These are phyloP conservation scores for Acleris sparsana DNA, from an alignment of 2,888 invertebrate genomes.

Conservation along the genomic window DNA sequence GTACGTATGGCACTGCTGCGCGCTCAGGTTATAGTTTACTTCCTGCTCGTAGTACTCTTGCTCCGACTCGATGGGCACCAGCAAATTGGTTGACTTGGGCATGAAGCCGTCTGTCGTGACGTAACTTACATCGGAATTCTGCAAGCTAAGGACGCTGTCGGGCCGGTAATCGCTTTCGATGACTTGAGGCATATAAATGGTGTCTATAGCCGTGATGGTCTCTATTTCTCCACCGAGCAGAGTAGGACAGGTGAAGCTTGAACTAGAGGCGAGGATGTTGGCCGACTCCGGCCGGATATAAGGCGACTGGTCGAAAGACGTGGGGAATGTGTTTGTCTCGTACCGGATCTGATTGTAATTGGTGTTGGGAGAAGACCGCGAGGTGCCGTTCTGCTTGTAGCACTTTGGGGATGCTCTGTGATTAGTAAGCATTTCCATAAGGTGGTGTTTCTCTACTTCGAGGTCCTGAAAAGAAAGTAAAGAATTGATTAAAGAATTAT, in stretches of 20 bases:
- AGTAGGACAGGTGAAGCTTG: constrained; percentile 72
- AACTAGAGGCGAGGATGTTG: constrained; percentile 76
- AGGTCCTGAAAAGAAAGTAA: constrained; percentile 82
- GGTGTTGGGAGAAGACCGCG: constrained; percentile 69
- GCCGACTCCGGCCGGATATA: constrained; percentile 81
- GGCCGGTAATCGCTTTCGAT: constrained; percentile 72
- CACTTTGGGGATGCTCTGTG: constrained; percentile 87
- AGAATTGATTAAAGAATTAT: not conserved
- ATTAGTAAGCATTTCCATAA: constrained; percentile 90
- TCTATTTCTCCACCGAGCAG: constrained; percentile 72
- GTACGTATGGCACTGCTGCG: constrained; percentile 83
- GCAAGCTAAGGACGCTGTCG: constrained; percentile 75
- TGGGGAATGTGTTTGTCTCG: constrained; percentile 76
- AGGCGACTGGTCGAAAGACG: constrained; percentile 74
- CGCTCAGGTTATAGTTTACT: constrained; percentile 74
- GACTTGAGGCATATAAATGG: constrained; percentile 67
- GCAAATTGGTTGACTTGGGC: constrained; percentile 72
- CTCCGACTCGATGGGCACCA: constrained; percentile 82
- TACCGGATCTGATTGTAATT: constrained; percentile 75
- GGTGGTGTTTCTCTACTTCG: constrained; percentile 89
- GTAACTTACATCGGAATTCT: constrained; percentile 62
- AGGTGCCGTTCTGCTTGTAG: constrained; percentile 77
- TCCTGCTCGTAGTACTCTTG: constrained; percentile 81
- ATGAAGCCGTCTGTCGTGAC: constrained; percentile 73
- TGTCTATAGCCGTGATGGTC: constrained; percentile 69